Percentiles rank a stretch among this genome's conserved stretches.
Evolutionary conservation across 2,797 vertebrate species (phyloP).

Genomic region (Carapus acus): DNA sequence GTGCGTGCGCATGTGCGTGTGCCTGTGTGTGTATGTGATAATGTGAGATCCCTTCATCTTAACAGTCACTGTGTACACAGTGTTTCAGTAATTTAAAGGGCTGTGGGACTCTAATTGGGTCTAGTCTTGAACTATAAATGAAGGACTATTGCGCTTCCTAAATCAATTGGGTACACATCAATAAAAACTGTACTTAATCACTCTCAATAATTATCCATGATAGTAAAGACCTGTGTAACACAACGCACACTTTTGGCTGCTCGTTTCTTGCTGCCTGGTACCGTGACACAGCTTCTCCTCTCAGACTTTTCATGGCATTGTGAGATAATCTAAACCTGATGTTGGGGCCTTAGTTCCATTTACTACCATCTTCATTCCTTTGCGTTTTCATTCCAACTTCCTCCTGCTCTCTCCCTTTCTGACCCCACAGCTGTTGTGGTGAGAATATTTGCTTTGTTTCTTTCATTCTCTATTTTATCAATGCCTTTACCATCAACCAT

Average conservation of each 20-base stretch:
- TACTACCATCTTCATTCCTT: constrained; percentile 48
- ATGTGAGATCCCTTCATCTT: too few species aligned
- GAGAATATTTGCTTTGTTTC: constrained; percentile 37
- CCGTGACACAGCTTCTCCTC: constrained; percentile 34
- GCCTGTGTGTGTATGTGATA: too few species aligned
- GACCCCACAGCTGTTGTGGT: constrained; percentile 43
- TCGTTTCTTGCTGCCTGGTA: constrained; percentile 19
- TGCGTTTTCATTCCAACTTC: constrained; percentile 52
- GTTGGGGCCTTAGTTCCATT: constrained; percentile 46
- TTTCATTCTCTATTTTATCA: constrained; percentile 39
- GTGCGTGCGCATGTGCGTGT: too few species aligned
- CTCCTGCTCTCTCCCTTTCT: constrained; percentile 46
- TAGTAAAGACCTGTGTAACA: too few species aligned
- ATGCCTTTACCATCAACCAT: constrained; percentile 37
- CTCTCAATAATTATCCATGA: too few species aligned
- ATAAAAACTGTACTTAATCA: constrained; percentile 23
- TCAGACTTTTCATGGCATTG: constrained; percentile 52
- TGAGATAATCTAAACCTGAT: constrained; percentile 59
- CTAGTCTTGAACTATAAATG: too few species aligned
- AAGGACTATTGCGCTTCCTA: too few species aligned
- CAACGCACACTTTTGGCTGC: constrained; percentile 21
- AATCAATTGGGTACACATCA: too few species aligned
- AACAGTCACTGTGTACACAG: too few species aligned
- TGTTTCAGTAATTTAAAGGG: too few species aligned
- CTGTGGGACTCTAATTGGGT: too few species aligned